Conservation (phyloP, 2,888 invertebrate genomes). For the Acrocyrtus sp. region DNA sequence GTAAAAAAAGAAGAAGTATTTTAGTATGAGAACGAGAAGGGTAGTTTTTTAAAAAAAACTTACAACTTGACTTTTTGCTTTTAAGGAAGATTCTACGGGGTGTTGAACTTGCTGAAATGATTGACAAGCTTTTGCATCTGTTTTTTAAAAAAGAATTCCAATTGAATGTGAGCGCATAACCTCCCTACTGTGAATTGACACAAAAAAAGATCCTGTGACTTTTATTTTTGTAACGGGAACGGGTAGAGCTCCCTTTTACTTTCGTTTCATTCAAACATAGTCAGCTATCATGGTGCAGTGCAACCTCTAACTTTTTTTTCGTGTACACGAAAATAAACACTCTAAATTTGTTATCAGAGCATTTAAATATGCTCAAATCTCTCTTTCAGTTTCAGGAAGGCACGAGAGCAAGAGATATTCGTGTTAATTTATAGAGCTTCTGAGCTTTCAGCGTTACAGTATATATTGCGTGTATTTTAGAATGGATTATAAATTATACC, state of each 20-base stretch:
- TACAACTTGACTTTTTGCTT: too few species aligned
- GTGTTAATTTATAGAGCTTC: too few species aligned
- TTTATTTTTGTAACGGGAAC: neutral
- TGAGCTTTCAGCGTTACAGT: too few species aligned
- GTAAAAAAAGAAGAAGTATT: neutral
- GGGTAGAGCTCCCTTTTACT: neutral
- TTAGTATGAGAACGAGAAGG: too few species aligned
- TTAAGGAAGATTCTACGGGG: too few species aligned
- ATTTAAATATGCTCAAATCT: constrained; percentile 17
- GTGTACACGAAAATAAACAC: constrained; percentile 12
- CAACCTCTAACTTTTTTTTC: neutral
- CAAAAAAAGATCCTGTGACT: neutral
- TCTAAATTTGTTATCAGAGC: constrained; percentile 37
- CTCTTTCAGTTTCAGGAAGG: constrained; percentile 25
- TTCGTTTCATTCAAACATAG: too few species aligned
- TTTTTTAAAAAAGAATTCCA: neutral
- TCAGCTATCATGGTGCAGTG: neutral
- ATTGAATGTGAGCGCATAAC: neutral
- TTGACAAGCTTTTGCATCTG: constrained; percentile 11
- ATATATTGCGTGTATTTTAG: too few species aligned
- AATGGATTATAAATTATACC: too few species aligned
- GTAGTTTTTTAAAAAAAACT: constrained; percentile 1
- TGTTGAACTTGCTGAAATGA: constrained; percentile 13
- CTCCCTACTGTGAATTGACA: neutral
- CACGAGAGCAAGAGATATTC: constrained; percentile 22